Conservation (phyloP, 2,888 invertebrate species). For the Xylota segnis region DNA sequence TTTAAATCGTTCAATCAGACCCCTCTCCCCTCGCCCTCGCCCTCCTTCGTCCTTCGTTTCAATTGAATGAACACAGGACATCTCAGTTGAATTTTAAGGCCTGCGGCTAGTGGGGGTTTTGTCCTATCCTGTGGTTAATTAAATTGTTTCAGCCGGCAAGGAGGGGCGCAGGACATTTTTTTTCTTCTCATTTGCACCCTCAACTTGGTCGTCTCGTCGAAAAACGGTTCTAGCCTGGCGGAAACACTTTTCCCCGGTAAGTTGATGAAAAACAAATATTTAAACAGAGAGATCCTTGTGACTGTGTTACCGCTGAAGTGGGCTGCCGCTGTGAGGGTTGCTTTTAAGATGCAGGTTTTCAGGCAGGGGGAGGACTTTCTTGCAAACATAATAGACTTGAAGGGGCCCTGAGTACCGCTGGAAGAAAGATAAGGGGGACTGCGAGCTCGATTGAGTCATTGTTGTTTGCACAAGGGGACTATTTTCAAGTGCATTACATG, state of each 20-base stretch:
- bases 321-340: constrained; percentile 39
- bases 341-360: constrained; percentile 5
- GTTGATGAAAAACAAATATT: constrained; percentile 71
- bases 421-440: constrained; percentile 24
- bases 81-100: constrained; percentile 49
- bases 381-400: constrained; percentile 43
- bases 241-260: constrained; percentile 49
- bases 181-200: not conserved
- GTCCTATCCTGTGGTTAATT: constrained; percentile 50
- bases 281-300: constrained; percentile 53
- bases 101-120: not conserved
- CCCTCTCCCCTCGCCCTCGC: too few relatives aligned
- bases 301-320: constrained; percentile 32
- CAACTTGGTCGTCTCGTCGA: constrained; percentile 35
- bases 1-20: constrained; percentile 53
- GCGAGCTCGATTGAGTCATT: constrained; percentile 12
- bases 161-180: not conserved
- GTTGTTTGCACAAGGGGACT: constrained; percentile 2
- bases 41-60: not conserved
- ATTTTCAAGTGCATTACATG: not conserved
- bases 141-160: constrained; percentile 48
- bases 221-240: constrained; percentile 61
- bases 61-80: constrained; percentile 26
- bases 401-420: constrained; percentile 41
- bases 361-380: constrained; percentile 21